Conservation (phyloP, 2,888 invertebrate genomes). For the Carpatolechia fugitivella region DNA sequence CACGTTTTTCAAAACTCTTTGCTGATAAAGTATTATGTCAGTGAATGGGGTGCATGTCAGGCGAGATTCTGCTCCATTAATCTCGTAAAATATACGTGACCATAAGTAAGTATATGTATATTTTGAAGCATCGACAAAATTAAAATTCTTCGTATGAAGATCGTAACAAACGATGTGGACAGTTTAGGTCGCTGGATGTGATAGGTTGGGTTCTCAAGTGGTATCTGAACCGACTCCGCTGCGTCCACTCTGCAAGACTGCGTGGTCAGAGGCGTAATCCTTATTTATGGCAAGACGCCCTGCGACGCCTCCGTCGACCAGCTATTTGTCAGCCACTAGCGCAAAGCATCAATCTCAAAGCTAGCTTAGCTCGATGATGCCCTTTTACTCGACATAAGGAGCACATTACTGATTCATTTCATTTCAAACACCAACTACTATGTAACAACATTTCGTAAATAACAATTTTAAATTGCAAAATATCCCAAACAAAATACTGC, state of each 20-base stretch:
- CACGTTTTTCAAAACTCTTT: no score
- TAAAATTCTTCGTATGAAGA: no score
- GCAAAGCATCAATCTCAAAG: constrained; percentile 67
- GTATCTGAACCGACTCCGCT: constrained; percentile 39
- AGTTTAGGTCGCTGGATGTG: constrained; percentile 50
- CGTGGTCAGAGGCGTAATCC: constrained; percentile 72
- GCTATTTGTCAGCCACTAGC: constrained; percentile 68
- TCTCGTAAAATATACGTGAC: no score
- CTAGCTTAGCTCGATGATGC: constrained; percentile 41
- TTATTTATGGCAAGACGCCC: constrained; percentile 78
- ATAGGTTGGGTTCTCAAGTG: constrained; percentile 37
- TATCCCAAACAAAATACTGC: not conserved
- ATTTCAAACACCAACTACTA: no score
- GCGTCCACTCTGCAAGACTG: constrained; percentile 66
- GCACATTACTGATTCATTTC: no score
- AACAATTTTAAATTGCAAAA: constrained; percentile 15
- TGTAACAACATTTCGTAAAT: constrained; percentile 16
- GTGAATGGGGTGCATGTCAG: no score
- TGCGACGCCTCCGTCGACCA: constrained; percentile 68
- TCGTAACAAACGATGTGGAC: constrained; percentile 48
- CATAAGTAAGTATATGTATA: no score
- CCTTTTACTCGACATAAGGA: not conserved
- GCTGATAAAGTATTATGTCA: no score
- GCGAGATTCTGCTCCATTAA: no score
- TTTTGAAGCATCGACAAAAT: no score